Conservation (phyloP, 2,113 vertebrate genomes). For the Syngnathus floridae region DNA sequence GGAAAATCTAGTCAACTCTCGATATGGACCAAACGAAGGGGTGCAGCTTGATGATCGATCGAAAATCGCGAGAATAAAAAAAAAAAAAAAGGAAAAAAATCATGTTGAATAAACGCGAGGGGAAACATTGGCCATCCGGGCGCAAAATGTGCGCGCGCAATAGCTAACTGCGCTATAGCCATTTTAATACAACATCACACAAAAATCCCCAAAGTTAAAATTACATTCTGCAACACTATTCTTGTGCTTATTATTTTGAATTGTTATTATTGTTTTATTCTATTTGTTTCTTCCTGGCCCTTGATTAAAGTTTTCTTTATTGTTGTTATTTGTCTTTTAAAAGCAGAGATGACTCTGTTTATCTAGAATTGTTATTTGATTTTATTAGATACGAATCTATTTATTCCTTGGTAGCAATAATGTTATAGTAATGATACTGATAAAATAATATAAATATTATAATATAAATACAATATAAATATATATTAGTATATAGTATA, state of each 20-base stretch:
- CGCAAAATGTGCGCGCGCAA: not conserved
- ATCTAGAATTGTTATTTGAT: not conserved
- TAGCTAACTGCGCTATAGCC: not conserved
- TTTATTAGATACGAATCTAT: not conserved
- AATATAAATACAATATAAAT: not conserved
- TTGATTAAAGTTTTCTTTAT: not conserved
- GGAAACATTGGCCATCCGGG: not conserved
- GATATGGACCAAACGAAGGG: not conserved
- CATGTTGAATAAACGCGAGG: too few species aligned
- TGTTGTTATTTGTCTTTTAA: not conserved
- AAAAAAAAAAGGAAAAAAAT: too few species aligned
- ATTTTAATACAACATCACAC: fast-evolving
- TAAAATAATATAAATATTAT: not conserved
- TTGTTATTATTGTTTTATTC: not conserved
- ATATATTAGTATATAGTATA: too few species aligned
- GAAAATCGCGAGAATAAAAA: not conserved
- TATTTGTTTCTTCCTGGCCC: not conserved
- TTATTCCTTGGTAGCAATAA: not conserved
- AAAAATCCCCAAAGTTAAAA: not conserved
- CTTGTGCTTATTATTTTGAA: not conserved
- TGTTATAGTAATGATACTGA: too few species aligned
- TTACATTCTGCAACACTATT: not conserved
- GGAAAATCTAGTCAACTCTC: not conserved
- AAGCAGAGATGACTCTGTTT: not conserved
- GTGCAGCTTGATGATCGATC: not conserved